Base-by-base conservation (phyloP, 2,888 invertebrate genomes). In the Oegoconia quadripuncta region DNA sequence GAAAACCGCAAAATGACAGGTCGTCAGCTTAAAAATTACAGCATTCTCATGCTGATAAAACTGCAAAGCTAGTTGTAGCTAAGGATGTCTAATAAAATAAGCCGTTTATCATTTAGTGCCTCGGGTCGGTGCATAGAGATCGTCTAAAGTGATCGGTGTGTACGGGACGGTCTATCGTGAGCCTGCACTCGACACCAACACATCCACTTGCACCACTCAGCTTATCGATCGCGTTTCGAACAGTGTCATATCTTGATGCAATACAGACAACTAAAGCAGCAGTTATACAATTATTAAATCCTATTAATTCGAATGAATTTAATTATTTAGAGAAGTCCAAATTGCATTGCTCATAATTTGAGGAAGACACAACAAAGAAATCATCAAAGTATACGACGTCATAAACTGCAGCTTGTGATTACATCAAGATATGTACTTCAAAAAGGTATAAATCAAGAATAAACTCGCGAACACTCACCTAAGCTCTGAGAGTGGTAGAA, bases 401-500 rank as follows among this genome's bases (percentile, higher is more conserved):
- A n/a, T n/a, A n/a, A n/a, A n/a, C n/a, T n/a, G n/a, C n/a, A n/a
- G n/a, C n/a, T n/a, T n/a, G 53, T 51, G 16, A 30, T 47, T 48
- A 52, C 57, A 51, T 50, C 52, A 49, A 55, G 55, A 48, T 32
- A n/a, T 50, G 51, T 48, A 44, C 17, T 14, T 15, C 20, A 7
- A 9, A 29, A 3, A 39, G 36, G 37, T 23, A 39, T 25, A 25
- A 39, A 42, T 29, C 34, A 16, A 25, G 35, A 37, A 31, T 16
- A 14, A 27, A 13, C 31, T 23, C 32, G 16, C 9, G 28, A 16
- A 32, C 36, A 64, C 84, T 89, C 89, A 97, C 97, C 97, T 97
- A 87, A 97, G 92, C 86, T 98, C 97, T 52, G 95, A 93, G 55
- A 97, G 91, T 47, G 98, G 97, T 67, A 98, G 91, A 89, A 98